phyloP scores from a whole-genome alignment of 2,113 vertebrate genomes.

The Channa argus region DNA sequence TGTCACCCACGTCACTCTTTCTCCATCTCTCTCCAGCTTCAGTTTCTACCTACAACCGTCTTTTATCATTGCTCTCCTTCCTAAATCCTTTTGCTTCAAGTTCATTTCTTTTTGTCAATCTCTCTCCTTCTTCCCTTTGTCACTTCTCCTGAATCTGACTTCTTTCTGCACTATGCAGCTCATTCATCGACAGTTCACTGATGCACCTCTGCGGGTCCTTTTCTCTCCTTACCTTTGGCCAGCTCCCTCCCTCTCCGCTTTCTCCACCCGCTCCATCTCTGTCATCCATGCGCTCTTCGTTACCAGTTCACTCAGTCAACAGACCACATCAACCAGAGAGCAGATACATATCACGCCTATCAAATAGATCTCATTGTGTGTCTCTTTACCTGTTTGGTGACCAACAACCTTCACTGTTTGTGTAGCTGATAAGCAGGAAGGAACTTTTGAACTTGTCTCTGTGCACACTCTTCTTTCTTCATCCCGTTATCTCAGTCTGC shows the following conservation, averaged over 20 bases:
- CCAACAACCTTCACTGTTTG: constrained; percentile 2
- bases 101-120: not conserved
- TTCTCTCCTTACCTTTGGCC: constrained; percentile 16
- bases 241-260: constrained; percentile 24
- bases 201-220: constrained; percentile 3
- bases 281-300: constrained; percentile 46
- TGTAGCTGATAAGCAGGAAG: constrained; percentile 2
- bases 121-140: not conserved
- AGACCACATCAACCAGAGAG: constrained; percentile 41
- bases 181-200: constrained; percentile 27
- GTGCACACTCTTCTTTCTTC: not conserved
- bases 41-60: constrained; percentile 1
- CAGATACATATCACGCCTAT: constrained; percentile 56
- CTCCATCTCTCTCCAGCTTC: constrained; percentile 2
- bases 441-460: constrained; percentile 51
- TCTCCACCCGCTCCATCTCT: constrained; percentile 31
- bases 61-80: not conserved
- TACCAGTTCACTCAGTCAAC: constrained; percentile 43
- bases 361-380: constrained; percentile 41
- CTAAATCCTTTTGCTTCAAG: not conserved
- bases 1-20: constrained; percentile 12
- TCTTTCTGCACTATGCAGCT: constrained; percentile 17
- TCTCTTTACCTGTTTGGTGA: constrained; percentile 38
- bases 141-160: not conserved
- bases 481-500: constrained; percentile 14